Conservation (phyloP, 2,797 vertebrate genomes). For the Limnodromus scolopaceus region DNA sequence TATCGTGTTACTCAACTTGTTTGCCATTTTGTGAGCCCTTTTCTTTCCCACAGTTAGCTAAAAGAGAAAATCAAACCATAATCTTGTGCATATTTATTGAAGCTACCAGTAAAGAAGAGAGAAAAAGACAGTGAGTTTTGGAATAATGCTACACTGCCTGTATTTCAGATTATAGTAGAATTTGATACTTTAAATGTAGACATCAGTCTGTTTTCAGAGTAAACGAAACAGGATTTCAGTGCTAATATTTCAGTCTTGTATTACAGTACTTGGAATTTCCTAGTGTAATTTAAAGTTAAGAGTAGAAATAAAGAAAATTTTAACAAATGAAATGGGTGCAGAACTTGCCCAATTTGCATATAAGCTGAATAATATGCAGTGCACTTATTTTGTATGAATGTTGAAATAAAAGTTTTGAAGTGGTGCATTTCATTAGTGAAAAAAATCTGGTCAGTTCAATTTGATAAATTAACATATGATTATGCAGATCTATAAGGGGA, state of each 20-base stretch:
- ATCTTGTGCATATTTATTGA: neutral
- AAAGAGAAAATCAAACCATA: neutral
- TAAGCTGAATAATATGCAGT: neutral
- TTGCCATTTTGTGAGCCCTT: conserved; percentile 43
- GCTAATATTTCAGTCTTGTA: neutral
- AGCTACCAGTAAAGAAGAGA: neutral
- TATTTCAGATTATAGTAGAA: neutral
- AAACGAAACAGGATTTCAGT: neutral
- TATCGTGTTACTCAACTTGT: neutral
- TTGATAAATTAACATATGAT: neutral
- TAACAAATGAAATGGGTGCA: neutral
- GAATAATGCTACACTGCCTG: neutral
- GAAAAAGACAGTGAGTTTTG: neutral
- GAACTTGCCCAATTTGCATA: neutral
- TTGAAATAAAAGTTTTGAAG: neutral
- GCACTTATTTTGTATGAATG: neutral
- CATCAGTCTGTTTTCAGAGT: neutral
- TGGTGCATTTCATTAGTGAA: neutral
- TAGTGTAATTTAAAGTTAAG: neutral
- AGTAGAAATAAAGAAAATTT: neutral
- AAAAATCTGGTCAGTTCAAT: neutral
- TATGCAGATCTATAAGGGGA: neutral
- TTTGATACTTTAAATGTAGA: neutral
- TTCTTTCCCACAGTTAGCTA: conserved; percentile 17
- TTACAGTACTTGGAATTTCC: neutral